These are phyloP conservation scores for Galbula dea DNA, from an alignment of 2,113 vertebrate genomes.

Conservation along the genomic window DNA sequence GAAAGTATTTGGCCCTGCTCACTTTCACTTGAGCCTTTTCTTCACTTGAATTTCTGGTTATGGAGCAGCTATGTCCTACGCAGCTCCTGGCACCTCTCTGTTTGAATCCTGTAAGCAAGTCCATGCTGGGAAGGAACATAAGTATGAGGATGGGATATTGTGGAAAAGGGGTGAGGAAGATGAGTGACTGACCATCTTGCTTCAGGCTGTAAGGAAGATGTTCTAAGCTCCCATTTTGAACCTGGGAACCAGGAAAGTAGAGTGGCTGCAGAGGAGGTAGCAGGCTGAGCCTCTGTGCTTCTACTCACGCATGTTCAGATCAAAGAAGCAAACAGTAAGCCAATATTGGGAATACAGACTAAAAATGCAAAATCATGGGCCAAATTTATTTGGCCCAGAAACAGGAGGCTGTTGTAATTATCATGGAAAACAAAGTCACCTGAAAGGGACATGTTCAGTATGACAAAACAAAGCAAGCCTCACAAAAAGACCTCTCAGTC, in stretches of 20 bases:
- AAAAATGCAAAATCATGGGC: not conserved
- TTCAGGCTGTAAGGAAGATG: not conserved
- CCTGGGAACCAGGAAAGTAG: not conserved
- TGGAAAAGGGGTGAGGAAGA: not conserved
- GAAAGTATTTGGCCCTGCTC: not conserved
- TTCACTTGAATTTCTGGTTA: not conserved
- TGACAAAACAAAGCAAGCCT: not conserved
- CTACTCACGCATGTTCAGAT: not conserved
- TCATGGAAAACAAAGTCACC: not conserved
- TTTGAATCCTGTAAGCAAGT: not conserved
- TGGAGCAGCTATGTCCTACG: not conserved
- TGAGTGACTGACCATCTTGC: not conserved
- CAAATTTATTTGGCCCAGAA: not conserved
- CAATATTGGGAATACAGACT: not conserved
- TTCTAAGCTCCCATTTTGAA: not conserved
- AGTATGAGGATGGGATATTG: not conserved
- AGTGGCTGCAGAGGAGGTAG: fast-evolving
- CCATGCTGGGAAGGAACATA: not conserved
- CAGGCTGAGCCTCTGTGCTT: not conserved
- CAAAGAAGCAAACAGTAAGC: not conserved
- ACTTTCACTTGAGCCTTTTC: not conserved
- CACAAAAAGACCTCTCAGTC: not conserved
- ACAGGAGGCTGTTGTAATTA: not conserved
- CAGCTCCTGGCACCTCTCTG: not conserved
- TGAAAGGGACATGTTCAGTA: not conserved